Evolutionary conservation across 2,797 vertebrate genomes (phyloP).

Genomic region (Moxostoma hubbsi): DNA sequence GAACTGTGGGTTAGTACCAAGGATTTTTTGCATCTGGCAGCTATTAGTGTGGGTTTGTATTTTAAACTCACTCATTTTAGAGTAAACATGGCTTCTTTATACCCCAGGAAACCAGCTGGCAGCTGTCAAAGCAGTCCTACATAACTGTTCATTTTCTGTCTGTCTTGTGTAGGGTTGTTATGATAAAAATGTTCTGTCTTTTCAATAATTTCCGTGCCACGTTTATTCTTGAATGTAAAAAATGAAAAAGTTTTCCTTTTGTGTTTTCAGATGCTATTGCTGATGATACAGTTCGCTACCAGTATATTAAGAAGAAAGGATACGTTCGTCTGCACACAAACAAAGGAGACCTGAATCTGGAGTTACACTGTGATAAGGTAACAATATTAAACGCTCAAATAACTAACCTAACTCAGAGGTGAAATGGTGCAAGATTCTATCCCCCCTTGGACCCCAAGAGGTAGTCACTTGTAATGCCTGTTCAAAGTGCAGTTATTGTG

Average conservation of each 20-base stretch:
- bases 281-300: conserved; percentile 90
- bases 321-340: conserved; percentile 93
- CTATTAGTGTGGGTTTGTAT: neutral
- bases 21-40: neutral
- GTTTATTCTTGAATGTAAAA: conserved; percentile 8
- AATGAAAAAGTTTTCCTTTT: conserved; percentile 8
- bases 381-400: neutral
- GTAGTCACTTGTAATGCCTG: too few relatives aligned
- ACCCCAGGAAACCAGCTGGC: neutral
- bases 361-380: conserved; percentile 96
- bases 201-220: neutral
- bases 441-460: too few relatives aligned
- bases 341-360: conserved; percentile 92
- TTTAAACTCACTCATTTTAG: neutral
- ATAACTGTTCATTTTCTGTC: conserved; percentile 1
- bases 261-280: conserved; percentile 85
- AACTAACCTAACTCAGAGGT: too few relatives aligned
- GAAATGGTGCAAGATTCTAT: too few relatives aligned
- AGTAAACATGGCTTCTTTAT: neutral
- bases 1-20: neutral
- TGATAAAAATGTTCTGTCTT: neutral
- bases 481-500: too few relatives aligned
- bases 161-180: neutral
- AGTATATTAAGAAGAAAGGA: conserved; percentile 95
- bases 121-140: neutral